These are phyloP conservation scores for Plutomurus gul DNA, from an alignment of 1,140 invertebrate genomes.

Conservation along the genomic window DNA sequence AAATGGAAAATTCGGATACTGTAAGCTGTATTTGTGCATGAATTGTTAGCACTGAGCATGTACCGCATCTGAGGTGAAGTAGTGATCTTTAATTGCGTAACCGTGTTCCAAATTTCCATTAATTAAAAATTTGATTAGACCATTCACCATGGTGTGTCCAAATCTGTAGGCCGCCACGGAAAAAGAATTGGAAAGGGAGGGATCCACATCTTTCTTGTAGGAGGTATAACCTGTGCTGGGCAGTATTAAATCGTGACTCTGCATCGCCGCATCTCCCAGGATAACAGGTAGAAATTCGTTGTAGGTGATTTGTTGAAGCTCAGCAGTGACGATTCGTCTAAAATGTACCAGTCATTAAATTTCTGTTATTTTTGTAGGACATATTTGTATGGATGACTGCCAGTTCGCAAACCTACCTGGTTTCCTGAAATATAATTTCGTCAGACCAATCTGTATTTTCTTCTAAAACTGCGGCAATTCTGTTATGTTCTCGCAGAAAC, in stretches of 20 bases:
- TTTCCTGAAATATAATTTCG: constrained; percentile 46
- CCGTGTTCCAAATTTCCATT: not conserved
- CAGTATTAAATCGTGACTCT: constrained; percentile 79
- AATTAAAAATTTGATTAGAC: constrained; percentile 68
- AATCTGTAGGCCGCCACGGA: constrained; percentile 77
- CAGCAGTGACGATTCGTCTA: constrained; percentile 82
- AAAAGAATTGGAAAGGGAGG: constrained; percentile 82
- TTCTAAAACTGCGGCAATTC: constrained; percentile 42
- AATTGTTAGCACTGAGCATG: too few relatives aligned
- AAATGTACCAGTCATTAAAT: too few relatives aligned
- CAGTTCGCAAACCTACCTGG: constrained; percentile 32
- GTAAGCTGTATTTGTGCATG: not conserved
- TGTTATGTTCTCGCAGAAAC: constrained; percentile 52
- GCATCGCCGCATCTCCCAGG: constrained; percentile 87
- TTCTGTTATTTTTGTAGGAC: too few relatives aligned
- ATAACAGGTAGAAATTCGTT: constrained; percentile 93
- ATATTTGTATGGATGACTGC: too few relatives aligned
- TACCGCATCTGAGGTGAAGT: constrained; percentile 32
- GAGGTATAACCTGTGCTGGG: constrained; percentile 58
- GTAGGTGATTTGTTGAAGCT: constrained; percentile 90
- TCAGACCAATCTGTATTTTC: not conserved
- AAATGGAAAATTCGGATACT: too few relatives aligned
- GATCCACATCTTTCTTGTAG: constrained; percentile 80
- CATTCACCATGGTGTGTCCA: constrained; percentile 74
- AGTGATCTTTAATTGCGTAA: constrained; percentile 35